Conservation (phyloP, 1,140 invertebrate species). For the Anastrepha ludens region DNA sequence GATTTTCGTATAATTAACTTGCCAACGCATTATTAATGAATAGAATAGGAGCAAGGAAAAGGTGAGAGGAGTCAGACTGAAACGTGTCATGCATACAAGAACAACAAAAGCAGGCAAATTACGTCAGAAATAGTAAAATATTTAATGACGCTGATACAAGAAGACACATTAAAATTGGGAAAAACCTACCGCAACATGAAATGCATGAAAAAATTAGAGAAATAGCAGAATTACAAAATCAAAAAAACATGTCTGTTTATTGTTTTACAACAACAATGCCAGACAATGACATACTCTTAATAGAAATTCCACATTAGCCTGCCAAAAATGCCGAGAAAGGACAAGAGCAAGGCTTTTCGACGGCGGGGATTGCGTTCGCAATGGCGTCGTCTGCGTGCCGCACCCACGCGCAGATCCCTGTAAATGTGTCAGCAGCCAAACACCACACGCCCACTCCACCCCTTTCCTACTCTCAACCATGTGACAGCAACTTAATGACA, state of each 20-base stretch:
- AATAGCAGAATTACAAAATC: no score
- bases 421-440: neutral
- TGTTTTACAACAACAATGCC: neutral
- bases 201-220: no score
- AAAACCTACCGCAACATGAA: conserved; percentile 28
- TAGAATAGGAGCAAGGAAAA: neutral
- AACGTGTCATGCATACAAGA: neutral
- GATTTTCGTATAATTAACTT: conserved; percentile 14
- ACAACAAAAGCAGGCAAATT: neutral
- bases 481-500: conserved; percentile 42
- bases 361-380: neutral
- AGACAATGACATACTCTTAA: conserved; percentile 1
- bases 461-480: neutral
- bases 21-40: neutral
- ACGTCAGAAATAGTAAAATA: neutral
- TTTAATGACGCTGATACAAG: neutral
- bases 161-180: neutral
- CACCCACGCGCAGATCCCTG: neutral
- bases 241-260: neutral
- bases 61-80: neutral
- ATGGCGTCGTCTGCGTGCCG: neutral
- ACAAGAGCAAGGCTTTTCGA: neutral
- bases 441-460: neutral
- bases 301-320: neutral
- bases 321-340: neutral